phyloP scores from a whole-genome alignment of 2,113 vertebrate genomes.

The Malurus cyaneus region DNA sequence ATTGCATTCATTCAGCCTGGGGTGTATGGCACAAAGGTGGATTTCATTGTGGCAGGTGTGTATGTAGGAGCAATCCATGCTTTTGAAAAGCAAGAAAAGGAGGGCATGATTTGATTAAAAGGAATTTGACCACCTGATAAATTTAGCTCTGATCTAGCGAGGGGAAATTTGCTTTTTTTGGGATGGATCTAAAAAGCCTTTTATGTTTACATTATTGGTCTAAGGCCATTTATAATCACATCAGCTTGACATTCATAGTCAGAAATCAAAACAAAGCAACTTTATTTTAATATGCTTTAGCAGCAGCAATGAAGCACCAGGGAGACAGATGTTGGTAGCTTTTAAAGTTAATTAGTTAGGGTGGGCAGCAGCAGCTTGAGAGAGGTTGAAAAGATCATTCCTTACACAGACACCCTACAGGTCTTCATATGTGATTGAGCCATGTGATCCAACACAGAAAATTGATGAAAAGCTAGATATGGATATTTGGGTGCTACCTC shows the following conservation, averaged over 20 bases:
- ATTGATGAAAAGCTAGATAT: neutral
- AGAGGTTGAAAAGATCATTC: neutral
- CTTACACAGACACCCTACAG: neutral
- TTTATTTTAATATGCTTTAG: neutral
- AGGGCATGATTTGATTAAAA: neutral
- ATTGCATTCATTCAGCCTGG: neutral
- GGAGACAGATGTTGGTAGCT: neutral
- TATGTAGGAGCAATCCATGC: neutral
- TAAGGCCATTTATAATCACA: neutral
- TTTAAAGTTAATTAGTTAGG: neutral
- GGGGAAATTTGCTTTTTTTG: neutral
- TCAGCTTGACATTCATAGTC: neutral
- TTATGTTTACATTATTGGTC: neutral
- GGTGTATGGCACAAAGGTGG: neutral
- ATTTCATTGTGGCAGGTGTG: neutral
- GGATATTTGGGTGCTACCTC: accelerated
- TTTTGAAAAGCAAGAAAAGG: neutral
- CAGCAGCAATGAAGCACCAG: neutral
- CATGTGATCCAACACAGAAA: neutral
- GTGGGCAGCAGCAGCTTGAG: neutral
- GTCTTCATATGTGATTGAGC: neutral
- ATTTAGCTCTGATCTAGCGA: neutral
- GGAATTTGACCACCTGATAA: neutral
- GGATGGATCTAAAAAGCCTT: neutral
- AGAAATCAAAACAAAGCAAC: neutral